Evolutionary conservation across 2,888 invertebrate genomes (phyloP), one percentile per base, ranked within the genome.

Genomic region (Eristalis arbustorum): DNA sequence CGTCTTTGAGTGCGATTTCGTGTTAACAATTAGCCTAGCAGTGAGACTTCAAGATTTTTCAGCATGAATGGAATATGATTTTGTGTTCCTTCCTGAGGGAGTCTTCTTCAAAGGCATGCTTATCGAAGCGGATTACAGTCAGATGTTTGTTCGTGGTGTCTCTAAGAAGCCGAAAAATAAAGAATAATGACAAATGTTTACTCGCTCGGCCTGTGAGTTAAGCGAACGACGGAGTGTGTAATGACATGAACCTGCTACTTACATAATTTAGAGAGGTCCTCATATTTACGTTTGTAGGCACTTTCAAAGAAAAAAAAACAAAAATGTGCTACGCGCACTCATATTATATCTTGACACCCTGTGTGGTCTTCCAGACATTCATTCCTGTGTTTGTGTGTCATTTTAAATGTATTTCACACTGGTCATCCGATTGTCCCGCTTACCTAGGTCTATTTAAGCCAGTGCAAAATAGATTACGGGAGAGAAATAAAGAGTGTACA

Each of bases 1-100:
- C 74, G 66, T 64, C 69, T 81, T 81, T 81, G 80, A 81, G 68
- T 74, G 73, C 80, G 73, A 80, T 80, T 80, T 74, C 62, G 68
- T 74, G 80, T 73, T 68, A 63, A 74, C 73, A 80, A 80, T 73
- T 80, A 68, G 73, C 62, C 62, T 28, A 74, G 68, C 37, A 73
- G 57, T 63, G 62, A 31, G 49, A 40, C 14, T 56, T n/a, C 8
- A 13, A 18, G 61, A 4, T 18, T 57, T 40, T 63, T n/a, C 31
- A 28, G 67, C 42, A n/a, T n/a, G n/a, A n/a, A n/a, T n/a, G 59
- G 56, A 67, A 61, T 40, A 37, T 74, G 31, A 31, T 23, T 61
- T 31, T 74, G 73, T 73, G 61, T 73, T 49, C 37, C 37, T 37
- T 56, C 67, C 14, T 25, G 28, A 67, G 57, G 10, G 67, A 61